Conservation (phyloP, 2,888 invertebrate genomes). For the Xanthia icteritia region DNA sequence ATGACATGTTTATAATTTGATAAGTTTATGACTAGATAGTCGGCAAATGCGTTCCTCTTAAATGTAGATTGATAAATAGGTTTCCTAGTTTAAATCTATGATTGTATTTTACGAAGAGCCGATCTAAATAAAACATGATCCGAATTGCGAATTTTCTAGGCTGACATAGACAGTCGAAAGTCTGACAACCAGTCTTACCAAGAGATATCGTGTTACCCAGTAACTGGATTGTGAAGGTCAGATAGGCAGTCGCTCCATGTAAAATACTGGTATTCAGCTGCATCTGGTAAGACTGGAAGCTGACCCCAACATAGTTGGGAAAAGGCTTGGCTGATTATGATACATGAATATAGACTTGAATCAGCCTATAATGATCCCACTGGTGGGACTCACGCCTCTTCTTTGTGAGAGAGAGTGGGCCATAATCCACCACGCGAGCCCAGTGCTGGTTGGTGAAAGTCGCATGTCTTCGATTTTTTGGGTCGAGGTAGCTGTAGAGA, state of each 20-base stretch:
- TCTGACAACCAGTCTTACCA: not conserved
- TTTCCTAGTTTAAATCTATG: not conserved
- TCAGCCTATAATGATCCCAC: too few species aligned
- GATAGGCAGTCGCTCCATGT: not conserved
- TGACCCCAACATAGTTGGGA: not conserved
- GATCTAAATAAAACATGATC: not conserved
- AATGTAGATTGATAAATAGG: constrained; percentile 21
- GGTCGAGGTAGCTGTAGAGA: too few species aligned
- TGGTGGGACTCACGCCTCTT: too few species aligned
- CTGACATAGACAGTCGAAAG: not conserved
- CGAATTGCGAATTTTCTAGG: not conserved
- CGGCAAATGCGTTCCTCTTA: constrained; percentile 26
- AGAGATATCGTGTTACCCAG: not conserved
- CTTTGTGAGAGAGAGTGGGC: too few species aligned
- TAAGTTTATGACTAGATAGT: not conserved
- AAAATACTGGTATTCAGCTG: not conserved
- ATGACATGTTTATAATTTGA: not conserved
- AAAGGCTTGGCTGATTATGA: not conserved
- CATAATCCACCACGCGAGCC: too few species aligned
- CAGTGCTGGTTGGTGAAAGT: too few species aligned
- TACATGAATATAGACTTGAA: too few species aligned
- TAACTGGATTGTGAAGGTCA: not conserved
- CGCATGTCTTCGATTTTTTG: too few species aligned
- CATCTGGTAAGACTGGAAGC: not conserved
- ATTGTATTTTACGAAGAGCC: not conserved